Base-by-base conservation (phyloP, 2,888 invertebrate genomes). In the Tinea trinotella region DNA sequence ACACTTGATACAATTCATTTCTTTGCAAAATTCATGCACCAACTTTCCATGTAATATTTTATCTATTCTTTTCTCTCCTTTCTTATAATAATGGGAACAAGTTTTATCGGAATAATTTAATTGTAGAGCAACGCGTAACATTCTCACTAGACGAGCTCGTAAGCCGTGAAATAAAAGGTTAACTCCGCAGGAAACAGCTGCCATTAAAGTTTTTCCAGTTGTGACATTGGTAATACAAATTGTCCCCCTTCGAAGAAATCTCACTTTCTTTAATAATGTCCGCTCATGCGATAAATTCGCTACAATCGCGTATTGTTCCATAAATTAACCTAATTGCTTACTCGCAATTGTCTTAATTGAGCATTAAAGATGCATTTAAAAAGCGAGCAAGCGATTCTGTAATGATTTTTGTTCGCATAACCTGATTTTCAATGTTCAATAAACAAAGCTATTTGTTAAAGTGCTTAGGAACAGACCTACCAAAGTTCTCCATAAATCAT, bases 281-380 rank as follows among this genome's bases (percentile, higher is more conserved):
- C 76, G 66, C 64, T 73, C 69, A 72, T 67, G 78, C 77, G 74
- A 66, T 70, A 64, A 68, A 73, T 68, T 69, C 65, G 24, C 50
- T 24, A 24, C 18, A 50, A 50, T 24, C 24, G 18, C 15, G 24
- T 24, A 50, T 50, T 50, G 50, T 50, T 50, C 18, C 18, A 50
- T 50, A 46, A 46, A 46, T 46, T 17, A 46, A 46, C 46, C 46
- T 46, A 46, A 46, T 46, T 46, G 46, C 46, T 46, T 46, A 19
- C 46, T 46, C 46, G 19, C 19, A 17, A 46, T 46, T 46, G 46
- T 46, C 19, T 46, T 46, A n/a, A 15, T 40, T 15, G 40, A 40
- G 13, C 13, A 40, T 40, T 40, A 40, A 40, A 40, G 40, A 40
- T 40, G 40, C 40, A 40, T 40, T 40, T 7, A 13, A 40, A 40